These are phyloP conservation scores for Papilio xuthus DNA, from an alignment of 1,140 invertebrate genomes.

Conservation along the genomic window DNA sequence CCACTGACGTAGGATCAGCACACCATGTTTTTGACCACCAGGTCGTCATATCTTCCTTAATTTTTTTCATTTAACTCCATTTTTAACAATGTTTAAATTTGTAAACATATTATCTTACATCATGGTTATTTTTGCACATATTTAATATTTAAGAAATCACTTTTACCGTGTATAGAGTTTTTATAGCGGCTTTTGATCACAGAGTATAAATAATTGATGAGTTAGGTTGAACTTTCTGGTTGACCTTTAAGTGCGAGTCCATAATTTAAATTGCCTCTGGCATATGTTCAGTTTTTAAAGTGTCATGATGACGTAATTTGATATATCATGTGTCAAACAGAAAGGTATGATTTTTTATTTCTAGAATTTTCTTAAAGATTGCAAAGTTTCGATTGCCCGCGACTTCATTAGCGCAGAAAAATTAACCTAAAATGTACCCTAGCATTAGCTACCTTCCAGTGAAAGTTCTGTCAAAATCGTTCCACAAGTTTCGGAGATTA, in stretches of 20 bases:
- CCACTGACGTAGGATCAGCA: neutral
- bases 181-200: conserved; percentile 15
- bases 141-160: conserved; percentile 11
- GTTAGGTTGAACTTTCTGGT: conserved; percentile 37
- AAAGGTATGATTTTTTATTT: neutral
- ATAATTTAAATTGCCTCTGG: conserved; percentile 30
- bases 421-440: too few relatives aligned
- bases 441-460: too few relatives aligned
- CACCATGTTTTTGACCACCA: neutral
- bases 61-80: neutral
- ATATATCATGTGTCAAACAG: neutral
- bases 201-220: conserved; percentile 38
- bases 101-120: conserved; percentile 4
- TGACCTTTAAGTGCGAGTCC: conserved; percentile 32
- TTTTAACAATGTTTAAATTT: neutral
- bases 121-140: conserved; percentile 21
- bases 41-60: neutral
- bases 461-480: too few relatives aligned
- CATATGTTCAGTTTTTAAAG: conserved; percentile 38
- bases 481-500: too few relatives aligned
- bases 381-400: too few relatives aligned
- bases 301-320: conserved; percentile 28
- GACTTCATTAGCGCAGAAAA: too few relatives aligned
- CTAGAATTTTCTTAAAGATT: neutral
- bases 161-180: conserved; percentile 24